phyloP scores from a whole-genome alignment of 2,888 invertebrate genomes.

The Podotricha telesiphe region DNA sequence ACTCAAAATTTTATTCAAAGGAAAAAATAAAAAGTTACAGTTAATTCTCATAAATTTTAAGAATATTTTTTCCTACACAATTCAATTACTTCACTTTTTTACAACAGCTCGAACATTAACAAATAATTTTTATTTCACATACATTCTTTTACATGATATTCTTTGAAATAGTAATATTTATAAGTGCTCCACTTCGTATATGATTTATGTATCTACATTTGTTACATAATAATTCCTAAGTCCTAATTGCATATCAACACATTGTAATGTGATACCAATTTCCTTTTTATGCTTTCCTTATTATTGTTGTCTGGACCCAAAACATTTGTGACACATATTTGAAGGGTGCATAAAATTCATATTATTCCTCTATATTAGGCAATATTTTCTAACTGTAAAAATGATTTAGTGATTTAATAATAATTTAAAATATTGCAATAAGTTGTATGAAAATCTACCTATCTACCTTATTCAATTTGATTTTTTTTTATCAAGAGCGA shows the following conservation, averaged over 20 bases:
- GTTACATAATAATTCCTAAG: slow-evolving; percentile 32
- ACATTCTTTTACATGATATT: not conserved
- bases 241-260: slow-evolving; percentile 38
- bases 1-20: no score
- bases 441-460: not conserved
- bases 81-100: not conserved
- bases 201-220: not conserved
- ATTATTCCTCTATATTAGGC: no score
- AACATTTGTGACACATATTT: not conserved
- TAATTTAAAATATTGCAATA: not conserved
- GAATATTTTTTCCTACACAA: not conserved
- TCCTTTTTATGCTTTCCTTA: slow-evolving; percentile 26
- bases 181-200: not conserved
- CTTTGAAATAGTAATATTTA: slow-evolving; percentile 1
- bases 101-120: not conserved
- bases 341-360: no score
- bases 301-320: not conserved
- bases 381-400: no score
- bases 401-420: not conserved
- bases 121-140: slow-evolving; percentile 6
- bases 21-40: no score
- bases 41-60: no score
- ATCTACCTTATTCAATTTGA: not conserved
- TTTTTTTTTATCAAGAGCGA: not conserved
- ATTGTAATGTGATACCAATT: slow-evolving; percentile 28